Evolutionary conservation across 2,113 vertebrate genomes (phyloP).

Genomic region (Centropus bengalensis): DNA sequence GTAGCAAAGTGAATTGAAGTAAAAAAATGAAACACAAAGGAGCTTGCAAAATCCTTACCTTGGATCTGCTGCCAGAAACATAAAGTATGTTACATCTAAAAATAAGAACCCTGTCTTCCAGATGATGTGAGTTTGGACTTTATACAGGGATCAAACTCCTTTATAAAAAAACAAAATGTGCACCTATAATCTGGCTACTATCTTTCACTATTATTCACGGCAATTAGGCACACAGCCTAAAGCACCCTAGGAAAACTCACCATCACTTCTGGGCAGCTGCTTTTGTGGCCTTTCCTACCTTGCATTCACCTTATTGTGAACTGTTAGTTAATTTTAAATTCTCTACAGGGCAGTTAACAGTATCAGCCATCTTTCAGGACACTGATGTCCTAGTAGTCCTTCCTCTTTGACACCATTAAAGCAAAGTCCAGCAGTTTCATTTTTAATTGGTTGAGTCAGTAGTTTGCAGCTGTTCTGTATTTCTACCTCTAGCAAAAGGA

Average conservation of each 20-base stretch:
- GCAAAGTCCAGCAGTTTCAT: neutral
- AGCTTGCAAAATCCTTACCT: constrained; percentile 17
- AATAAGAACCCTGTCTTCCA: constrained; percentile 17
- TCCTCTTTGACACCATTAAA: neutral
- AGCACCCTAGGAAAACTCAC: neutral
- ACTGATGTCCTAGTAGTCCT: neutral
- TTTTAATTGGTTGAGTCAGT: neutral
- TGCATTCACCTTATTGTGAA: neutral
- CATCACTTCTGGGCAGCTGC: neutral
- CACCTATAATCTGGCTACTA: neutral
- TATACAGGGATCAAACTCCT: neutral
- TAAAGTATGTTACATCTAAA: neutral
- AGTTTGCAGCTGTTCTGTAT: neutral
- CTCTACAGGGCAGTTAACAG: neutral
- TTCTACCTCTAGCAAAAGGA: neutral
- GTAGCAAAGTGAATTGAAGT: constrained; percentile 31
- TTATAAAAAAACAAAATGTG: neutral
- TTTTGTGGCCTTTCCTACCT: neutral
- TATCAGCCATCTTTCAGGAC: neutral
- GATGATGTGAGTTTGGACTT: neutral
- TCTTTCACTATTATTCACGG: neutral
- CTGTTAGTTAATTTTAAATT: neutral
- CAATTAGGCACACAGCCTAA: neutral
- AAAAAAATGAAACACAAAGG: constrained; percentile 22
- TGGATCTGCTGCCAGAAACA: constrained; percentile 44